Evolutionary conservation across 1,140 invertebrate genomes (phyloP).

Genomic region (Planococcus citri): DNA sequence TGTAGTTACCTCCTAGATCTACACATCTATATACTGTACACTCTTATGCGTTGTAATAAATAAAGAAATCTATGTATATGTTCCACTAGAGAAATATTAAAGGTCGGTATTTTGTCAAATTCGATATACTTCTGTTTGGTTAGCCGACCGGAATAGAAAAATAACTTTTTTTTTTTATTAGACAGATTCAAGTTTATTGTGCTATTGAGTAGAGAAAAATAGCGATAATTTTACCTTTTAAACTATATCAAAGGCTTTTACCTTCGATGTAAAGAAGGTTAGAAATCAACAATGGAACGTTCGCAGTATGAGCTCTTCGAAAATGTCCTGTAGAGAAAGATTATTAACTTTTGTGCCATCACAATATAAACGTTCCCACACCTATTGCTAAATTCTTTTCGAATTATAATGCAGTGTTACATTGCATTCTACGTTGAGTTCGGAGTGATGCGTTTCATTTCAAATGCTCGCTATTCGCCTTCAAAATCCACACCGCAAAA

Average conservation of each 20-base stretch:
- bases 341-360: conserved; percentile 7
- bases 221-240: conserved; percentile 2
- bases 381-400: conserved; percentile 18
- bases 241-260: background rate
- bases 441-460: background rate
- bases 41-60: background rate
- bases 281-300: conserved; percentile 3
- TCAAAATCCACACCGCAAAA: too few species aligned
- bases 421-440: background rate
- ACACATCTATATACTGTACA: too few species aligned
- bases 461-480: too few species aligned
- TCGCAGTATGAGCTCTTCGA: background rate
- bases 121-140: conserved; percentile 20
- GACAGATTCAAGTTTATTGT: conserved; percentile 4
- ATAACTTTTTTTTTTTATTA: background rate
- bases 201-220: background rate
- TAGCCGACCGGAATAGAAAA: background rate
- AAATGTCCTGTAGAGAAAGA: conserved; percentile 12
- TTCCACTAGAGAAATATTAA: background rate
- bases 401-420: background rate
- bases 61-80: background rate
- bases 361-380: background rate
- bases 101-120: conserved; percentile 11
- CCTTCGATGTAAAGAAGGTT: background rate
- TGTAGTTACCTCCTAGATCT: too few species aligned